Conservation (phyloP, 2,113 vertebrate species). For the Lepisosteus osseus region DNA sequence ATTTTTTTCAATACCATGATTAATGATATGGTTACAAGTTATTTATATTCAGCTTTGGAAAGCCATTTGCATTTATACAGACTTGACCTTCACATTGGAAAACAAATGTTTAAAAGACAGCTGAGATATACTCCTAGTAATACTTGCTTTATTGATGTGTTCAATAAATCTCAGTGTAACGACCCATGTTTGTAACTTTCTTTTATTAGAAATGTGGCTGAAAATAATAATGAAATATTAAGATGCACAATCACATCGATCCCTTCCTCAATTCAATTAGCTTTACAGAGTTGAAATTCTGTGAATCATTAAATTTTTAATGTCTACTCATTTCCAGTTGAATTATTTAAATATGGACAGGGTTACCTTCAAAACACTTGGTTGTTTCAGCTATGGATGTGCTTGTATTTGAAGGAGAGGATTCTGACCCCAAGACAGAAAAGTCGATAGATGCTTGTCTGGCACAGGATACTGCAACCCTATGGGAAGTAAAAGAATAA, state of each 20-base stretch:
- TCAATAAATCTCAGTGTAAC: slow-evolving; percentile 19
- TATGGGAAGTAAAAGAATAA: too few species aligned
- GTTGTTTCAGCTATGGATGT: slow-evolving; percentile 21
- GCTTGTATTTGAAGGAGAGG: slow-evolving; percentile 5
- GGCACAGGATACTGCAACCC: too few species aligned
- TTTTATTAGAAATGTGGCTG: slow-evolving; percentile 28
- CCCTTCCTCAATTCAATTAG: slow-evolving; percentile 24
- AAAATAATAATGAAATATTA: slow-evolving; percentile 32
- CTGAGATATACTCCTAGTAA: slow-evolving; percentile 1
- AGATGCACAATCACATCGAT: slow-evolving; percentile 28
- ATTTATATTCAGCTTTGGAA: slow-evolving; percentile 18
- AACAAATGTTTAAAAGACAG: slow-evolving; percentile 15
- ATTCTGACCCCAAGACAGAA: background rate
- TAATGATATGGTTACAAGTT: slow-evolving; percentile 24
- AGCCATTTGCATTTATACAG: slow-evolving; percentile 29
- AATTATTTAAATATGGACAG: slow-evolving; percentile 31
- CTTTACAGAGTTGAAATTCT: slow-evolving; percentile 29
- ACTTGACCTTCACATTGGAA: slow-evolving; percentile 17
- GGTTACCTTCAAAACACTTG: slow-evolving; percentile 24
- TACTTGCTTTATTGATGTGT: slow-evolving; percentile 1
- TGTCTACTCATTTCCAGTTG: slow-evolving; percentile 27
- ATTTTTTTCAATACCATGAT: slow-evolving; percentile 23
- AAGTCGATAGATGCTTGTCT: background rate
- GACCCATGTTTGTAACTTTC: slow-evolving; percentile 16
- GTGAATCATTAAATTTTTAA: slow-evolving; percentile 33